Evolutionary conservation across 2,797 vertebrate species (phyloP).

Genomic region (Allochrocebus solatus): DNA sequence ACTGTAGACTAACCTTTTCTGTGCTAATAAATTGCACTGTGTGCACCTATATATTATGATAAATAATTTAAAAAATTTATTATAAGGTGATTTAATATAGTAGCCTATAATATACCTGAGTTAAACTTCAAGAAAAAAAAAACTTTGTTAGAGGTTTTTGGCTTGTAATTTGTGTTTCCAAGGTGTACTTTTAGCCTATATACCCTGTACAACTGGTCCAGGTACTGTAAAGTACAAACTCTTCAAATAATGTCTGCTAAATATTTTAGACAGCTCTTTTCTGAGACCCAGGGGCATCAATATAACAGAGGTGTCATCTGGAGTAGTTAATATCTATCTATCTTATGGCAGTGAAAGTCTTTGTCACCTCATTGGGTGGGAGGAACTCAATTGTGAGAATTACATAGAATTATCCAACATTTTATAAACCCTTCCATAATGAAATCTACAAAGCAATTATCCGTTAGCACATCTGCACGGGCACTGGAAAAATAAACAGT

Average conservation of each 20-base stretch:
- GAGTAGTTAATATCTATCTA: not conserved
- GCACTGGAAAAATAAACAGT: slow-evolving; percentile 46
- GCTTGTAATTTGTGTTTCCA: not conserved
- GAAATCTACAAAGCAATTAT: slow-evolving; percentile 71
- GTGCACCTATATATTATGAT: not conserved
- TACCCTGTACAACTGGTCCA: not conserved
- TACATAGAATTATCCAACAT: not conserved
- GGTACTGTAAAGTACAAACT: not conserved
- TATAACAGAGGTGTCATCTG: not conserved
- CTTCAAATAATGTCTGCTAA: not conserved
- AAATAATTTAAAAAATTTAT: slow-evolving; percentile 13
- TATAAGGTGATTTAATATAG: not conserved
- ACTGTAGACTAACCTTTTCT: not conserved
- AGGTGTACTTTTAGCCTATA: not conserved
- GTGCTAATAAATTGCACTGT: slow-evolving; percentile 3
- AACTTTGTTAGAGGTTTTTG: not conserved
- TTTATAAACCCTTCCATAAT: slow-evolving; percentile 55
- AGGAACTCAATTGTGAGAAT: slow-evolving; percentile 39
- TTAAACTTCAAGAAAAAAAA: not conserved
- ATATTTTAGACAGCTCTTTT: slow-evolving; percentile 6
- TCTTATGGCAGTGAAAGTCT: slow-evolving; percentile 2
- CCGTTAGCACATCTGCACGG: slow-evolving; percentile 63
- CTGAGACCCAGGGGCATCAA: not conserved
- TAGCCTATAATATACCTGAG: not conserved
- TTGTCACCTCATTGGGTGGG: slow-evolving; percentile 1